These are phyloP conservation scores for Augochlorella aurata DNA, from an alignment of 2,888 invertebrate genomes.

Conservation along the genomic window DNA sequence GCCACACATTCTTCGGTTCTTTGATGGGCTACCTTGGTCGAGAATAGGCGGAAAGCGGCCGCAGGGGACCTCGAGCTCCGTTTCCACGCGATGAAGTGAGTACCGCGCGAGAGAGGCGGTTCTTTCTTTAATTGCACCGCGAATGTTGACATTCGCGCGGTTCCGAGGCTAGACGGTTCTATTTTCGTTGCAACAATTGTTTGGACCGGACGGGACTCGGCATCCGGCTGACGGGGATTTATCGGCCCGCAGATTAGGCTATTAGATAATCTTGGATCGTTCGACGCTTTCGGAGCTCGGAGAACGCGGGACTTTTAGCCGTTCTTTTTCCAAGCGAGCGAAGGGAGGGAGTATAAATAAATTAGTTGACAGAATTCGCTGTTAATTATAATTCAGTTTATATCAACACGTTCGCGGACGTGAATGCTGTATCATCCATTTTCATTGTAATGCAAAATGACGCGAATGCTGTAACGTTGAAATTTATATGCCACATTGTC, in stretches of 20 bases:
- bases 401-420: too few species aligned
- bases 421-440: too few species aligned
- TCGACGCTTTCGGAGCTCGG: neutral
- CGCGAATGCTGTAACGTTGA: too few species aligned
- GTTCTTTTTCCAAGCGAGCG: neutral
- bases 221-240: conserved; percentile 54
- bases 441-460: too few species aligned
- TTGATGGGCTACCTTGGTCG: conserved; percentile 22
- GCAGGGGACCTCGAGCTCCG: conserved; percentile 6
- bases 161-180: neutral
- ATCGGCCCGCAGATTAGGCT: conserved; percentile 46
- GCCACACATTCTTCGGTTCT: conserved; percentile 29
- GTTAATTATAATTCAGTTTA: too few species aligned
- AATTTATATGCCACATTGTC: too few species aligned
- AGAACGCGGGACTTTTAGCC: neutral
- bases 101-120: neutral
- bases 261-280: conserved; percentile 27
- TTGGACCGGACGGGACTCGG: conserved; percentile 13
- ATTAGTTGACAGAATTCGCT: neutral
- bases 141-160: neutral
- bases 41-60: conserved; percentile 20
- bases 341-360: neutral
- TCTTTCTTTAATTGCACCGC: conserved; percentile 6
- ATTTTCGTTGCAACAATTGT: conserved; percentile 22
- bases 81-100: conserved; percentile 51